Evolutionary conservation across 2,888 invertebrate genomes (phyloP).

Genomic region (Strigamia maritima): DNA sequence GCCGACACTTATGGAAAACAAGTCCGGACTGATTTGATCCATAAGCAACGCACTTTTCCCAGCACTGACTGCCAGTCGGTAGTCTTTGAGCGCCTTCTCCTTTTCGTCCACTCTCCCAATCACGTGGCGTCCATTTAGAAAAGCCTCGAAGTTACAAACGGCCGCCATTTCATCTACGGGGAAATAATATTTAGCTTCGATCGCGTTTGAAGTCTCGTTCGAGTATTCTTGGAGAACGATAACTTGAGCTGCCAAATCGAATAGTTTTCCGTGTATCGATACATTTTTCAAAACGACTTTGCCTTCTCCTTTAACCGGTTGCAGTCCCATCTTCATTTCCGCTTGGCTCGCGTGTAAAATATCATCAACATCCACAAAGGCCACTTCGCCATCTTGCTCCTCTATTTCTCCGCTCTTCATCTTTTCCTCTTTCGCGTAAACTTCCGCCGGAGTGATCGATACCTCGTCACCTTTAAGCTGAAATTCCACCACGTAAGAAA

Average conservation of each 20-base stretch:
- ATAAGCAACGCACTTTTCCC: constrained; percentile 55
- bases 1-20: constrained; percentile 54
- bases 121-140: constrained; percentile 53
- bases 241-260: constrained; percentile 38
- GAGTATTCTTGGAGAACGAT: constrained; percentile 41
- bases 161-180: constrained; percentile 53
- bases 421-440: not conserved
- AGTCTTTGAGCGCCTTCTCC: constrained; percentile 51
- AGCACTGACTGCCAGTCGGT: constrained; percentile 52
- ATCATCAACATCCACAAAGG: not conserved
- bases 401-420: not conserved
- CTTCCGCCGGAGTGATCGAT: not conserved
- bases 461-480: constrained; percentile 10
- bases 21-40: constrained; percentile 50
- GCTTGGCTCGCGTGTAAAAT: not conserved
- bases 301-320: not conserved
- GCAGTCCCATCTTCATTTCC: not conserved
- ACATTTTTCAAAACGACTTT: not conserved
- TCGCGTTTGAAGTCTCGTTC: constrained; percentile 42
- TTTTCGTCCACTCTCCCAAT: constrained; percentile 54
- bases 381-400: not conserved
- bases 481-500: constrained; percentile 17
- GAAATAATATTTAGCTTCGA: constrained; percentile 54
- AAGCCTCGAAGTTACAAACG: constrained; percentile 55
- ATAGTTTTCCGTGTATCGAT: not conserved